Evolutionary conservation across 2,113 vertebrate genomes (phyloP).

Genomic region (Accipiter virgatus): DNA sequence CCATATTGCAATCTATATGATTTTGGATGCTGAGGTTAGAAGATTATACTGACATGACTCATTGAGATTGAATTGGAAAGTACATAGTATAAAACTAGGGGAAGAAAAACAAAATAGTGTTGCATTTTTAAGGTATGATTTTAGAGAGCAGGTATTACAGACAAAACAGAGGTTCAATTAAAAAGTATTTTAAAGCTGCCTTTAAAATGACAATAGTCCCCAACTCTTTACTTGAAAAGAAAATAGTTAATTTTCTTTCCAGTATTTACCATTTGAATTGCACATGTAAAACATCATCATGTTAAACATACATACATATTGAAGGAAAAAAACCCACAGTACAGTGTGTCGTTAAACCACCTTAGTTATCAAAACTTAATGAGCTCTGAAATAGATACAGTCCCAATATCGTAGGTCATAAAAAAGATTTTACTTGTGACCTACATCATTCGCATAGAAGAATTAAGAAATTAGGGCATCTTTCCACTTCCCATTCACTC

Average conservation of each 20-base stretch:
- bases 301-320: background rate
- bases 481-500: background rate
- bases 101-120: background rate
- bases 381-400: conserved; percentile 73
- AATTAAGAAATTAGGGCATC: conserved; percentile 57
- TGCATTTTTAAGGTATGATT: conserved; percentile 24
- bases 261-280: conserved; percentile 11
- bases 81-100: background rate
- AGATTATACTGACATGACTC: conserved; percentile 7
- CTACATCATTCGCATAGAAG: conserved; percentile 59
- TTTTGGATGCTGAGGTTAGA: conserved; percentile 2
- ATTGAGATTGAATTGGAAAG: conserved; percentile 12
- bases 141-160: background rate
- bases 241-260: background rate
- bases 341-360: conserved; percentile 32
- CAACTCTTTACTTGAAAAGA: background rate
- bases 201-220: background rate
- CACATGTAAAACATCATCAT: background rate
- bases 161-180: conserved; percentile 22
- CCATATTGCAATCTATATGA: background rate
- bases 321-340: background rate
- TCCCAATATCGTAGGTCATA: conserved; percentile 65
- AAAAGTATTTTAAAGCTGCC: conserved; percentile 26
- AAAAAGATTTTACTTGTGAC: conserved; percentile 69
- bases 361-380: conserved; percentile 73